Evolutionary conservation across 2,113 vertebrate genomes (phyloP).

Genomic region (Himantopus leucocephalus): DNA sequence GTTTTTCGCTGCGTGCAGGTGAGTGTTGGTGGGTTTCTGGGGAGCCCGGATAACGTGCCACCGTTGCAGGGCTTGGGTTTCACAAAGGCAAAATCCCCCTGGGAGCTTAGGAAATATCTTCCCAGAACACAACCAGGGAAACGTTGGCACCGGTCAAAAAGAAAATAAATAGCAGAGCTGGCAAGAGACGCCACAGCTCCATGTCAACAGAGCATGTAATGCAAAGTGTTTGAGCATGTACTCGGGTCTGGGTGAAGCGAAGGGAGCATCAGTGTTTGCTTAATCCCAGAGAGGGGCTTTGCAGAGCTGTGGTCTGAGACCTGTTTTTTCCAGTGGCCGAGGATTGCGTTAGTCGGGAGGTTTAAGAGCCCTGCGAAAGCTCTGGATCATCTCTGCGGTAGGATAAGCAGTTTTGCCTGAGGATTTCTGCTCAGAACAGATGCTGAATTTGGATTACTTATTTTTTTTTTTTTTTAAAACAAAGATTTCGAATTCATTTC

Average conservation of each 20-base stretch:
- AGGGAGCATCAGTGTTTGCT: not conserved
- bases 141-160: not conserved
- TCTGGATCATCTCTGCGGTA: not conserved
- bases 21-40: not conserved
- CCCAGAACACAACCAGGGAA: conserved; percentile 30
- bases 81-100: not conserved
- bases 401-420: not conserved
- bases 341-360: not conserved
- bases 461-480: not conserved
- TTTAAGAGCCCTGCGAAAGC: conserved; percentile 13
- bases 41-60: not conserved
- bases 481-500: not conserved
- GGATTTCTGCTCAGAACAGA: conserved; percentile 1
- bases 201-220: not conserved
- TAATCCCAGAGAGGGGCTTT: not conserved
- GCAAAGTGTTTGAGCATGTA: not conserved
- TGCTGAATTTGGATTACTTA: not conserved
- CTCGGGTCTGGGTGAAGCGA: rapidly evolving
- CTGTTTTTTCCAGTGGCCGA: not conserved
- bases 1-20: not conserved
- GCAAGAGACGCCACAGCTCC: not conserved
- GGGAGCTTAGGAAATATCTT: conserved; percentile 5
- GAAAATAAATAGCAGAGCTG: not conserved
- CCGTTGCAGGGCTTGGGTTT: not conserved
- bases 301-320: not conserved